Evolutionary conservation across 2,797 vertebrate species (phyloP).

Genomic region (Poliocrania exsul): DNA sequence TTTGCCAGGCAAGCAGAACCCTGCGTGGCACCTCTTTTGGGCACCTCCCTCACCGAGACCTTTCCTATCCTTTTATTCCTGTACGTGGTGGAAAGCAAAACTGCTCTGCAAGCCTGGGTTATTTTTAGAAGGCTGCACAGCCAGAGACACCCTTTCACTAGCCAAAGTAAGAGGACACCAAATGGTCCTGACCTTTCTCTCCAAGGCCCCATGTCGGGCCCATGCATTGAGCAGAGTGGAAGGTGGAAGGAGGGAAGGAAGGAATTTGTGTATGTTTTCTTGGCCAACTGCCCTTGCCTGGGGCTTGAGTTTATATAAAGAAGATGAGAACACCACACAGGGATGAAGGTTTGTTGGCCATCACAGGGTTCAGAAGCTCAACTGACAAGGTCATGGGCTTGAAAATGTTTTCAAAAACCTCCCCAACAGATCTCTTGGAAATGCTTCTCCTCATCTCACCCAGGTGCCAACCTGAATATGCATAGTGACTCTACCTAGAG

Average conservation of each 20-base stretch:
- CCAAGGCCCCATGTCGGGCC: slow-evolving; percentile 19
- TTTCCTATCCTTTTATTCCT: background rate
- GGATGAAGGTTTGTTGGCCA: slow-evolving; percentile 3
- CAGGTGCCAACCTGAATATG: background rate
- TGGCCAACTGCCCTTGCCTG: slow-evolving; percentile 13
- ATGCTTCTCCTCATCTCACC: background rate
- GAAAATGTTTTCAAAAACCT: background rate
- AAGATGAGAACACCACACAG: background rate
- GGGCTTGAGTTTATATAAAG: slow-evolving; percentile 42
- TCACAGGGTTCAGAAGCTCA: background rate
- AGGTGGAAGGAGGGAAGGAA: slow-evolving; percentile 28
- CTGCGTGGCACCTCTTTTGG: background rate
- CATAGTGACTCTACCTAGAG: background rate
- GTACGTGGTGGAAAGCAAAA: background rate
- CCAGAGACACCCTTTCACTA: slow-evolving; percentile 18
- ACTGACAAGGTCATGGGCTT: background rate
- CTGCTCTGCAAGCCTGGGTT: background rate
- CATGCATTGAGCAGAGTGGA: background rate
- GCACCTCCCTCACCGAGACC: background rate
- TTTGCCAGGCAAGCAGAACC: background rate
- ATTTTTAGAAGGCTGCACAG: slow-evolving; percentile 65
- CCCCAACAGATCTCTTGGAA: background rate
- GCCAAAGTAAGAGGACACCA: slow-evolving; percentile 66
- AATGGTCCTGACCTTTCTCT: slow-evolving; percentile 65
- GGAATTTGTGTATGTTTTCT: background rate